These are phyloP conservation scores for Chaitophorus viminalis DNA, from an alignment of 2,888 invertebrate species.

Conservation along the genomic window DNA sequence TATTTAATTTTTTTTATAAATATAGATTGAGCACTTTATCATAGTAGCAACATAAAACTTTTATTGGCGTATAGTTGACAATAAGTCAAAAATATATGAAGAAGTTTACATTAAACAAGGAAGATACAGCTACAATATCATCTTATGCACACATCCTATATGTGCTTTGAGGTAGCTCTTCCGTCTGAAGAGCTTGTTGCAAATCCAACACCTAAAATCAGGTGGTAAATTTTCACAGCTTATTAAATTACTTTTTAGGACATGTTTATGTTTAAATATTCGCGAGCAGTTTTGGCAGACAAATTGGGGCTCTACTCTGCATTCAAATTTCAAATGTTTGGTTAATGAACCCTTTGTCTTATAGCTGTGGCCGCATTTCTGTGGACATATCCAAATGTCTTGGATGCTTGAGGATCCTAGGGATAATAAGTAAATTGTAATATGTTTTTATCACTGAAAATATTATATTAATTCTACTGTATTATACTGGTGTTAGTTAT, in stretches of 20 bases:
- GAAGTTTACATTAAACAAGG: no score
- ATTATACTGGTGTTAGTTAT: no score
- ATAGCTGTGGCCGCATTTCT: constrained; percentile 63
- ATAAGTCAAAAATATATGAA: no score
- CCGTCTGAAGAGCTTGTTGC: constrained; percentile 66
- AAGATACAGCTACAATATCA: no score
- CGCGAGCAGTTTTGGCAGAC: constrained; percentile 71
- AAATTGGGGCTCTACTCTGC: constrained; percentile 72
- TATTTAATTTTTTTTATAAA: no score
- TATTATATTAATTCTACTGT: no score
- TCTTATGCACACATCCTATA: constrained; percentile 60
- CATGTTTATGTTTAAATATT: neutral
- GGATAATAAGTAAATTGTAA: no score
- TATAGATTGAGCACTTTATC: no score
- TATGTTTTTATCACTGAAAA: no score
- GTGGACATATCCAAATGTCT: constrained; percentile 48
- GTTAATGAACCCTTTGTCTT: constrained; percentile 60
- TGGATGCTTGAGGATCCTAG: no score
- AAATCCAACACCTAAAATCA: constrained; percentile 66
- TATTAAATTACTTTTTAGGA: neutral
- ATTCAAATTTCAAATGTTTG: constrained; percentile 71
- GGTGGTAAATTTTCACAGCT: constrained; percentile 62
- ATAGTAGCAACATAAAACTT: no score
- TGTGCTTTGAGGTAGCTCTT: constrained; percentile 64
- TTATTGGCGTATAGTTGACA: no score